Percentiles rank a stretch among this genome's conserved stretches.
phyloP scores from a whole-genome alignment of 2,113 vertebrate species.

The Oceanodroma tethys region DNA sequence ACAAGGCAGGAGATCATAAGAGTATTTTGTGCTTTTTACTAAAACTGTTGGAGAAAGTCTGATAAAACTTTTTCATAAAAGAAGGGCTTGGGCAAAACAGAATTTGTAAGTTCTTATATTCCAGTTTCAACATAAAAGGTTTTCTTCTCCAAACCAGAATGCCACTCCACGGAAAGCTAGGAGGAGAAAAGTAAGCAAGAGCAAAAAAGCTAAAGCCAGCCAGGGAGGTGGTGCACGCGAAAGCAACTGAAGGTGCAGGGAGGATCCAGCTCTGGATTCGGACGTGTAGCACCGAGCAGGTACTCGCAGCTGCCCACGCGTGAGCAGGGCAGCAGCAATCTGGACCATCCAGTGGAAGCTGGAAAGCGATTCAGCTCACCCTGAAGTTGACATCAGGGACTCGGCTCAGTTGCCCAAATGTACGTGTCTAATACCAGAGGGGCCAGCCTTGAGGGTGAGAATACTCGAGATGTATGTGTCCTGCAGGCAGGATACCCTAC shows the following conservation, averaged over 20 bases:
- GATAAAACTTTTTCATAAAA: background rate
- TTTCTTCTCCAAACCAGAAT: background rate
- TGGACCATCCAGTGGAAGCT: background rate
- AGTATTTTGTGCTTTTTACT: background rate
- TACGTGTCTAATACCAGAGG: fast-evolving
- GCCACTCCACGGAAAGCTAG: background rate
- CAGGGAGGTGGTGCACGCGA: background rate
- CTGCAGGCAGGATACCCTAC: background rate
- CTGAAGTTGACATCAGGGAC: background rate
- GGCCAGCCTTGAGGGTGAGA: background rate
- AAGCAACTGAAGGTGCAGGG: background rate
- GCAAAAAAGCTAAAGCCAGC: background rate
- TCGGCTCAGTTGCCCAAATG: background rate
- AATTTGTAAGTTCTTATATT: background rate
- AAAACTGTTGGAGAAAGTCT: background rate
- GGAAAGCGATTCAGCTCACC: background rate
- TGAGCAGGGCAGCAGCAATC: background rate
- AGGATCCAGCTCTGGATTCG: background rate
- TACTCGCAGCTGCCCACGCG: background rate
- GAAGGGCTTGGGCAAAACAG: background rate
- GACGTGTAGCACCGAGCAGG: fast-evolving
- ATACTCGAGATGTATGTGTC: too few species aligned
- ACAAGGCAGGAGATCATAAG: background rate
- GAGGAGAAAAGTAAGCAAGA: background rate
- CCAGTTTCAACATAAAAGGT: background rate